Conservation (phyloP, 1,140 invertebrate species). For the Lucilia sericata region DNA sequence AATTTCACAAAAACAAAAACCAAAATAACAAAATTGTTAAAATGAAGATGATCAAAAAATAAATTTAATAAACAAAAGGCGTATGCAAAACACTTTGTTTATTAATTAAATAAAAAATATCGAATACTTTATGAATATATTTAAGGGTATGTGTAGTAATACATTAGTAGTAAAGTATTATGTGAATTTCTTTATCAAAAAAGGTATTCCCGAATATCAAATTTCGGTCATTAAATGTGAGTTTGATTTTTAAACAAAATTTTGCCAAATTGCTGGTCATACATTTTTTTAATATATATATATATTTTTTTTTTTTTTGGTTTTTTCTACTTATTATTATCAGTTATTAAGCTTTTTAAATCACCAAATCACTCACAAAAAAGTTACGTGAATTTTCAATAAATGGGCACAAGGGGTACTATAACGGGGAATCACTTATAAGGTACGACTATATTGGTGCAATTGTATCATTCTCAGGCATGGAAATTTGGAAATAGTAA, state of each 20-base stretch:
- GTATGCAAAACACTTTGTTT: background rate
- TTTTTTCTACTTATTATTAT: background rate
- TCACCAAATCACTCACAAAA: background rate
- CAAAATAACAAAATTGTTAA: background rate
- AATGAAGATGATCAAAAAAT: background rate
- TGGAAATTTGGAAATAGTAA: no score
- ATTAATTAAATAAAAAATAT: no score
- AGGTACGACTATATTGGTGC: background rate
- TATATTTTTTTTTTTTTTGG: no score
- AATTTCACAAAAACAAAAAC: background rate
- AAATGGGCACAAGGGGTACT: background rate
- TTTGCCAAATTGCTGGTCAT: background rate
- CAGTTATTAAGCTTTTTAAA: conserved; percentile 1
- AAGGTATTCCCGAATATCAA: background rate
- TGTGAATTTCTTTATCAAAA: background rate
- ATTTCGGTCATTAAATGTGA: background rate
- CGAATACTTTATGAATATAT: no score
- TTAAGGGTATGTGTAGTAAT: no score
- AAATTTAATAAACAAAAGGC: background rate
- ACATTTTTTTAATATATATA: background rate
- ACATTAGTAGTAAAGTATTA: background rate
- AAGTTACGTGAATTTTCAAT: background rate
- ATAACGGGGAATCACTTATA: background rate
- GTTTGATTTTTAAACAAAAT: background rate
- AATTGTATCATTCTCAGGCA: background rate